Percentiles rank a stretch among this genome's conserved stretches.
Conservation (phyloP, 2,888 invertebrate species). For the Sesia apiformis region DNA sequence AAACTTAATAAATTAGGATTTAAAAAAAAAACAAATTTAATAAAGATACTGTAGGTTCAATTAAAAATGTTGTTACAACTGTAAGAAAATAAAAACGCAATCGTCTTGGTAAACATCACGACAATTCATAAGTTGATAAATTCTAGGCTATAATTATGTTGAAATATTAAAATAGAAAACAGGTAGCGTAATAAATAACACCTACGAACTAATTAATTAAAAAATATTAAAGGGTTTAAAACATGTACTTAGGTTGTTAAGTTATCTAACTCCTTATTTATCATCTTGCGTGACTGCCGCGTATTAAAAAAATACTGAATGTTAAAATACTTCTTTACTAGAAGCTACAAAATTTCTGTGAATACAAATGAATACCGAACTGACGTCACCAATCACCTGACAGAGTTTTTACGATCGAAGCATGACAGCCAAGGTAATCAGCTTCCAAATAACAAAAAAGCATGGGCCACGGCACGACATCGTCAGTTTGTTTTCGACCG, state of each 20-base stretch:
- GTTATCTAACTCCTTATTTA: neutral
- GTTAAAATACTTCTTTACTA: neutral
- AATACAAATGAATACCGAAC: neutral
- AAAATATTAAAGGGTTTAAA: neutral
- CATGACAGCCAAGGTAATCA: conserved; percentile 43
- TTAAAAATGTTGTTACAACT: neutral
- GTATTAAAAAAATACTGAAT: neutral
- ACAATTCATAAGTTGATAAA: neutral
- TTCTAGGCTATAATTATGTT: neutral
- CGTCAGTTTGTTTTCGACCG: conserved; percentile 54
- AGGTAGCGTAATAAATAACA: neutral
- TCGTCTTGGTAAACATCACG: neutral
- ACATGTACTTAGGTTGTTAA: neutral
- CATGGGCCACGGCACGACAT: conserved; percentile 41
- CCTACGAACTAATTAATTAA: neutral
- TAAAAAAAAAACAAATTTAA: neutral
- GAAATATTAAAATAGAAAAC: too few relatives aligned
- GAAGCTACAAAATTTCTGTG: neutral
- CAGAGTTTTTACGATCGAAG: conserved; percentile 43
- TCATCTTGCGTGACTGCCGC: neutral
- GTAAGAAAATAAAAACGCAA: neutral
- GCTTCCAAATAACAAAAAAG: conserved; percentile 46
- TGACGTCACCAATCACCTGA: conserved; percentile 60
- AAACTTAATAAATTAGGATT: neutral
- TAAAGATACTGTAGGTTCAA: neutral